These are phyloP conservation scores for Meganola albula DNA, from an alignment of 2,888 invertebrate genomes.

Conservation along the genomic window DNA sequence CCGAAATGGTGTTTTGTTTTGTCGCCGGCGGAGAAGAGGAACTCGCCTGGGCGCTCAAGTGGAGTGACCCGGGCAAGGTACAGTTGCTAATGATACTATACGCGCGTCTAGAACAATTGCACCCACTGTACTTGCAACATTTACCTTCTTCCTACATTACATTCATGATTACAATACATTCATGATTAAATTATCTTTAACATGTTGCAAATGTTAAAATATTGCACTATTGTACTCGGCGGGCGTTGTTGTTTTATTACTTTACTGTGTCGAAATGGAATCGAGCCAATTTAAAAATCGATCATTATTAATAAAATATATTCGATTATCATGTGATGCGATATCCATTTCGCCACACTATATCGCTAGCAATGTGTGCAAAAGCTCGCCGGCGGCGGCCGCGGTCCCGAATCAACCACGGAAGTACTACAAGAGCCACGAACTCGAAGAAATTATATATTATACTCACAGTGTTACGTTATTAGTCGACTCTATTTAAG, in stretches of 20 bases:
- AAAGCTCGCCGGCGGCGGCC: constrained; percentile 55
- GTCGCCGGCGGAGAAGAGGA: constrained; percentile 65
- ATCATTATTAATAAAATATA: not conserved
- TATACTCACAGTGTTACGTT: not conserved
- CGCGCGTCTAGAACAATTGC: constrained; percentile 61
- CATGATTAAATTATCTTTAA: constrained; percentile 3
- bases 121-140: constrained; percentile 19
- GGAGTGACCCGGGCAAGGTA: constrained; percentile 89
- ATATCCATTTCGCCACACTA: constrained; percentile 54
- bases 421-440: constrained; percentile 32
- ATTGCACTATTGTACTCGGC: constrained; percentile 60
- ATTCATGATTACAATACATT: constrained; percentile 7
- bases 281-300: constrained; percentile 12
- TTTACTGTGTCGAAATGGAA: constrained; percentile 57
- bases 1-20: constrained; percentile 69
- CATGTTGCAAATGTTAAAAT: constrained; percentile 33
- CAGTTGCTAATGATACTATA: constrained; percentile 71
- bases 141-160: constrained; percentile 21
- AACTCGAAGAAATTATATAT: constrained; percentile 1
- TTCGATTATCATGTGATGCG: constrained; percentile 2
- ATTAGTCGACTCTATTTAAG: constrained; percentile 21
- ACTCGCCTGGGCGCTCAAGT: constrained; percentile 87
- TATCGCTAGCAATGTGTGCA: constrained; percentile 76
- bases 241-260: constrained; percentile 55
- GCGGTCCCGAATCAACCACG: constrained; percentile 66